A percentile compares a stretch with the other conserved stretches of the same genome.
Conservation (phyloP, 2,113 vertebrate species). For the Pedetes capensis region DNA sequence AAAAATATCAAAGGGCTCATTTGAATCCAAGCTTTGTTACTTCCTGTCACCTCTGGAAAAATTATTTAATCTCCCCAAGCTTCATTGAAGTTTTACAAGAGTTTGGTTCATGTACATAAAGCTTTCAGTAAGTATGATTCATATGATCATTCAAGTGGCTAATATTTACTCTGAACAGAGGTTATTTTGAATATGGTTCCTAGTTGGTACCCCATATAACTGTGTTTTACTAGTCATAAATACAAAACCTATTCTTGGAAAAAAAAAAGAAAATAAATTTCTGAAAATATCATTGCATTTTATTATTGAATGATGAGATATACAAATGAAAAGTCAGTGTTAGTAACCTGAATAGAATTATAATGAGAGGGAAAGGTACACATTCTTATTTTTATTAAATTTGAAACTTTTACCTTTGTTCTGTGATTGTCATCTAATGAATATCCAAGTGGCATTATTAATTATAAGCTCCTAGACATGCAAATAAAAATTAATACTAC, state of each 20-base stretch:
- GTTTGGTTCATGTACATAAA: background rate
- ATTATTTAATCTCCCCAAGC: background rate
- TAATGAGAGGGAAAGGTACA: background rate
- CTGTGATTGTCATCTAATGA: background rate
- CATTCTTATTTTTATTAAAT: conserved; percentile 24
- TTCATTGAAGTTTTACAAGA: background rate
- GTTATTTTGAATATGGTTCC: background rate
- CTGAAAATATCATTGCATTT: background rate
- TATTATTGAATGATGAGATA: background rate
- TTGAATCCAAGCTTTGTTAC: background rate
- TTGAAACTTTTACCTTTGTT: conserved; percentile 5
- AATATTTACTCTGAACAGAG: background rate
- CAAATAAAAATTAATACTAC: background rate
- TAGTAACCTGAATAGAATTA: conserved; percentile 11
- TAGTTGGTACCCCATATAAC: background rate
- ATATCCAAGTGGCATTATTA: background rate
- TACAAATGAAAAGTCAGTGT: conserved; percentile 15
- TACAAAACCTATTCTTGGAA: background rate
- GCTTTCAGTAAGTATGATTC: background rate
- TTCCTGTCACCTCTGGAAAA: background rate
- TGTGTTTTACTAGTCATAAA: background rate
- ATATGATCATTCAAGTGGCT: background rate
- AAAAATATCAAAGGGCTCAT: background rate
- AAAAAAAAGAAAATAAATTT: too few species aligned
- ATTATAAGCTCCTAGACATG: background rate